phyloP scores from a whole-genome alignment of 2,113 vertebrate genomes.

The Trichechus manatus region DNA sequence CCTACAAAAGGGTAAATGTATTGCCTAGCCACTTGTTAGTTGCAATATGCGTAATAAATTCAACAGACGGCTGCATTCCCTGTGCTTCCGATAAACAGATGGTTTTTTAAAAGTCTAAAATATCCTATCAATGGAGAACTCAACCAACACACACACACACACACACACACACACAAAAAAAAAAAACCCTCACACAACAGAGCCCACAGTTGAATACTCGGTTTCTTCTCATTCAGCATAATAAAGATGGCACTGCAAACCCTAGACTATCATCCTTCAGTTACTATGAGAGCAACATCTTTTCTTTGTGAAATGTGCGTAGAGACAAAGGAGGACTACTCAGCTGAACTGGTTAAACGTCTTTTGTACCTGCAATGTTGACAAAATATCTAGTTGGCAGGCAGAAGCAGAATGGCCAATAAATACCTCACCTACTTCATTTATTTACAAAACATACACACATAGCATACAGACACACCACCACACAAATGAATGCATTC shows the following conservation, averaged over 20 bases:
- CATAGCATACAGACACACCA: neutral
- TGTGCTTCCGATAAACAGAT: conserved; percentile 75
- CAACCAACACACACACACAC: conserved; percentile 22
- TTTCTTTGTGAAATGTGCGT: conserved; percentile 63
- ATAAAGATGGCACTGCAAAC: conserved; percentile 64
- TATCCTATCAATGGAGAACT: conserved; percentile 66
- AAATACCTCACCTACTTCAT: conserved; percentile 63
- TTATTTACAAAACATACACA: conserved; percentile 57
- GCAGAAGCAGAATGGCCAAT: conserved; percentile 46
- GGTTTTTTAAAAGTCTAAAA: conserved; percentile 73
- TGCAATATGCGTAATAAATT: conserved; percentile 52
- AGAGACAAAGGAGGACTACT: conserved; percentile 69
- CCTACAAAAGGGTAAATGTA: conserved; percentile 65
- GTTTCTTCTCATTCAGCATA: conserved; percentile 68
- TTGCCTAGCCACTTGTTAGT: conserved; percentile 74
- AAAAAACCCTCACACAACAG: neutral
- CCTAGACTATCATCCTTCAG: conserved; percentile 62
- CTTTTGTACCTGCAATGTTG: conserved; percentile 68
- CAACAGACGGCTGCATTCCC: conserved; percentile 42
- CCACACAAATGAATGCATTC: neutral
- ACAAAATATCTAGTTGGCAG: conserved; percentile 58
- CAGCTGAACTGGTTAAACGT: conserved; percentile 66
- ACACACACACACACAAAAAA: neutral
- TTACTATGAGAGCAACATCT: conserved; percentile 70
- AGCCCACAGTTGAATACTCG: conserved; percentile 47